A percentile compares a stretch with the other conserved stretches of the same genome.
Evolutionary conservation across 92 coral and sea anemone genomes (phyloP).

Genomic region (Pocillopora grandis): DNA sequence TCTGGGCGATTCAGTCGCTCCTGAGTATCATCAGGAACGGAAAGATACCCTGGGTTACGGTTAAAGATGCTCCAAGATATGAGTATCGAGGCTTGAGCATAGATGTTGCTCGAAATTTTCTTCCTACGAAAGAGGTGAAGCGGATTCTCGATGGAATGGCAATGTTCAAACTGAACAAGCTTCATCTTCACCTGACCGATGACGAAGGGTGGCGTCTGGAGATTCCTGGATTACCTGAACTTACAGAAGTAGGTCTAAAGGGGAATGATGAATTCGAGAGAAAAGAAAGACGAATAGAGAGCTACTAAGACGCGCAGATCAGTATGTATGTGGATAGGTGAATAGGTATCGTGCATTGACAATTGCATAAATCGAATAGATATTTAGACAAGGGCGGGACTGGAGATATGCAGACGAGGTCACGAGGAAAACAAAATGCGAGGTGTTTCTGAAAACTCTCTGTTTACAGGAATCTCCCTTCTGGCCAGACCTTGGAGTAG

Average conservation of each 20-base stretch:
- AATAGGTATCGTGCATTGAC: too few relatives aligned
- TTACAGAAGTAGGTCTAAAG: constrained; percentile 48
- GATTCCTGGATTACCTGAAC: constrained; percentile 79
- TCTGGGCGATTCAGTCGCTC: constrained; percentile 68
- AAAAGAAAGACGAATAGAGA: neutral
- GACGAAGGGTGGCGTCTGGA: constrained; percentile 89
- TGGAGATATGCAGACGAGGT: neutral
- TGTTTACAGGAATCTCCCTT: too few relatives aligned
- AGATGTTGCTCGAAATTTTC: constrained; percentile 87
- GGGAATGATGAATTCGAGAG: neutral
- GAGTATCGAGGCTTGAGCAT: constrained; percentile 50
- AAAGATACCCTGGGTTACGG: constrained; percentile 59
- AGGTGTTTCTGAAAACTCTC: too few relatives aligned
- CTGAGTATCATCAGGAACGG: constrained; percentile 53
- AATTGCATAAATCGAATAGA: too few relatives aligned
- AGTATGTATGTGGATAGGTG: neutral
- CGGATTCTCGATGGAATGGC: constrained; percentile 36
- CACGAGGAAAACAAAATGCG: too few relatives aligned
- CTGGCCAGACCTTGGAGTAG: too few relatives aligned
- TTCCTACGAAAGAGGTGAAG: constrained; percentile 67
- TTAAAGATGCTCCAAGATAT: constrained; percentile 52
- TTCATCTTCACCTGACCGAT: constrained; percentile 81
- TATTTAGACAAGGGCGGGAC: too few relatives aligned
- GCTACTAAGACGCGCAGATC: neutral
- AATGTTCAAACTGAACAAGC: constrained; percentile 68